phyloP scores from a whole-genome alignment of 2,797 vertebrate genomes.

The Vireo griseus region DNA sequence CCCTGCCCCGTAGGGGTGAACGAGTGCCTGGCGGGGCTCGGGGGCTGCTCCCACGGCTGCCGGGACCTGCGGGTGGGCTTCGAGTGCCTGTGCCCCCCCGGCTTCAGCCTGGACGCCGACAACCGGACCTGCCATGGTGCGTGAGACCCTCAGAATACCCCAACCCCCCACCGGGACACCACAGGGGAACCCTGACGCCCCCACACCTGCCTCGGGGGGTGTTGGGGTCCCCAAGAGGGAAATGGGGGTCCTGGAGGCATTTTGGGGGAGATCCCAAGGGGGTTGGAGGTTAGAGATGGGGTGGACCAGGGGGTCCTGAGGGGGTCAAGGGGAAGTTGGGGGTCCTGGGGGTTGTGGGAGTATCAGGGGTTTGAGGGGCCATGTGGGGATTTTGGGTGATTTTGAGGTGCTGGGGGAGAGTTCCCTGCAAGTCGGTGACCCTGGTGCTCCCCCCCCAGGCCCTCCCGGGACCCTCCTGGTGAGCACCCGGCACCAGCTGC shows the following conservation, averaged over 20 bases:
- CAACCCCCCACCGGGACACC: no score
- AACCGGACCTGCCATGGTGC: not conserved
- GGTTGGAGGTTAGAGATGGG: no score
- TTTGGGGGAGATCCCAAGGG: not conserved
- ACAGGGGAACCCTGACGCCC: no score
- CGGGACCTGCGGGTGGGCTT: not conserved
- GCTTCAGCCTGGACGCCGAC: not conserved
- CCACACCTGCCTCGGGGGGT: not conserved
- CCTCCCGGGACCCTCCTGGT: not conserved
- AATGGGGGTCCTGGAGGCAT: not conserved
- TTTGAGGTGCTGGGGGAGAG: no score
- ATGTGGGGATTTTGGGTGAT: not conserved
- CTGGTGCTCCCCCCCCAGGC: not conserved
- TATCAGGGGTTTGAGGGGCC: not conserved
- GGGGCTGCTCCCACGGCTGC: not conserved
- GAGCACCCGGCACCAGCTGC: not conserved
- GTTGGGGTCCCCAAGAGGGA: not conserved
- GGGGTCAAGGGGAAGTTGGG: not conserved
- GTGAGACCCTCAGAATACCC: not conserved
- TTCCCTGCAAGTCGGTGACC: not conserved
- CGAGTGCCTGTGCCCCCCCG: not conserved
- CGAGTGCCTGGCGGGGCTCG: not conserved
- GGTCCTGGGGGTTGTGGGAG: not conserved
- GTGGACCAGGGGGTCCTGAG: not conserved
- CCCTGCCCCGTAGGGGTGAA: not conserved